Evolutionary conservation across 2,888 invertebrate genomes (phyloP).

Genomic region (Lepas anatifera): DNA sequence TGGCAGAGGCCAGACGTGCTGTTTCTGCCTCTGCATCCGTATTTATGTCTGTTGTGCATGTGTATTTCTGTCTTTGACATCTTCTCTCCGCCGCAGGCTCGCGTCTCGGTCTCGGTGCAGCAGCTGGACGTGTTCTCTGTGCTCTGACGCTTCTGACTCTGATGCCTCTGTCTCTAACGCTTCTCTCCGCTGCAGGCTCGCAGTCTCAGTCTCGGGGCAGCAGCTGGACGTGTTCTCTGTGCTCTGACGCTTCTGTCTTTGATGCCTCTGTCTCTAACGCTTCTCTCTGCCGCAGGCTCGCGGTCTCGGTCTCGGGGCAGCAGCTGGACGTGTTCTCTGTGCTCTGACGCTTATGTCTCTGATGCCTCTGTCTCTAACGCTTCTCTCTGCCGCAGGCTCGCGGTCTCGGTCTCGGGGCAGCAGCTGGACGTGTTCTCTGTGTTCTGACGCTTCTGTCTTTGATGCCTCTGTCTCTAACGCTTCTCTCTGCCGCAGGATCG

Average conservation of each 20-base stretch:
- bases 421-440: not conserved
- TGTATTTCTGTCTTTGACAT: no score
- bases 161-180: not conserved
- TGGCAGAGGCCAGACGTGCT: no score
- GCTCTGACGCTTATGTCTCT: no score
- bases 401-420: not conserved
- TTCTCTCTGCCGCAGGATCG: conserved; percentile 1
- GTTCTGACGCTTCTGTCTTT: no score
- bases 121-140: not conserved
- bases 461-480: no score
- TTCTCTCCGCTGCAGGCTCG: conserved; percentile 37
- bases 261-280: not conserved
- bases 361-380: no score
- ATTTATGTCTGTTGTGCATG: no score
- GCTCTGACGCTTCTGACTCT: not conserved
- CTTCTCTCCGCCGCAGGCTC: not conserved
- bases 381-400: not conserved
- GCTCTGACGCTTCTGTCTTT: not conserved
- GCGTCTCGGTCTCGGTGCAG: not conserved
- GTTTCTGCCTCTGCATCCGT: no score
- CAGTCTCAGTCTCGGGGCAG: conserved; percentile 68
- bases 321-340: conserved; percentile 60
- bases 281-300: conserved; percentile 37
- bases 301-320: conserved; percentile 68
- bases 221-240: conserved; percentile 52